Evolutionary conservation across 2,113 vertebrate genomes (phyloP).

Genomic region (Ursus arctos): DNA sequence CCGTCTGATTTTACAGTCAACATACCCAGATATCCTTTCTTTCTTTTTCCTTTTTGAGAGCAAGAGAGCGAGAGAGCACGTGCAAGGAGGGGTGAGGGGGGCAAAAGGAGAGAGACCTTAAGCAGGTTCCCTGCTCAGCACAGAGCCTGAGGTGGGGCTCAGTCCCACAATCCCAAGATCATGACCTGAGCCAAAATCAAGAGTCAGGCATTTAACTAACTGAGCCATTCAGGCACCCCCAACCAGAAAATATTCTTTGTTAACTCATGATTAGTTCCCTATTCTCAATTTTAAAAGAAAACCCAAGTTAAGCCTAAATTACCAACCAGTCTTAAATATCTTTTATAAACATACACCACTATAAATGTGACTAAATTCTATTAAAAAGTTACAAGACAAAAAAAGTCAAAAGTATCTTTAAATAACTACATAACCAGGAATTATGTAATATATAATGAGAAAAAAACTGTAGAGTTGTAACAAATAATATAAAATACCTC

Average conservation of each 20-base stretch:
- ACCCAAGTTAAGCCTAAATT: neutral
- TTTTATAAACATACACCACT: neutral
- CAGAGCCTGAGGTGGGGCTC: neutral
- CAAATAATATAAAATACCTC: neutral
- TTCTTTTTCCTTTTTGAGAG: neutral
- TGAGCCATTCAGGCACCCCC: neutral
- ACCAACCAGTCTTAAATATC: neutral
- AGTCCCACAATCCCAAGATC: neutral
- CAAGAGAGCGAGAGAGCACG: neutral
- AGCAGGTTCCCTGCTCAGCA: neutral
- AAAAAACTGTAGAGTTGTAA: neutral
- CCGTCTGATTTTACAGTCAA: slow-evolving; percentile 9
- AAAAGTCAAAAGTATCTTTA: neutral
- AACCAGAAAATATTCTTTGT: neutral
- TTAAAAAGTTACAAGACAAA: neutral
- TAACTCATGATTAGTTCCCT: neutral
- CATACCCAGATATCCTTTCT: no score
- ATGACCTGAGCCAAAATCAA: neutral
- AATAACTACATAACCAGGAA: neutral
- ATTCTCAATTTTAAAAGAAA: slow-evolving; percentile 35
- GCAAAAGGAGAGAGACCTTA: neutral
- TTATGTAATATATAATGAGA: neutral
- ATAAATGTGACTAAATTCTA: neutral
- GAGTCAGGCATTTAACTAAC: neutral
- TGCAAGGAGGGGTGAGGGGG: neutral